Evolutionary conservation across 2,797 vertebrate species (phyloP).

Genomic region (Neopelma chrysocephalum): DNA sequence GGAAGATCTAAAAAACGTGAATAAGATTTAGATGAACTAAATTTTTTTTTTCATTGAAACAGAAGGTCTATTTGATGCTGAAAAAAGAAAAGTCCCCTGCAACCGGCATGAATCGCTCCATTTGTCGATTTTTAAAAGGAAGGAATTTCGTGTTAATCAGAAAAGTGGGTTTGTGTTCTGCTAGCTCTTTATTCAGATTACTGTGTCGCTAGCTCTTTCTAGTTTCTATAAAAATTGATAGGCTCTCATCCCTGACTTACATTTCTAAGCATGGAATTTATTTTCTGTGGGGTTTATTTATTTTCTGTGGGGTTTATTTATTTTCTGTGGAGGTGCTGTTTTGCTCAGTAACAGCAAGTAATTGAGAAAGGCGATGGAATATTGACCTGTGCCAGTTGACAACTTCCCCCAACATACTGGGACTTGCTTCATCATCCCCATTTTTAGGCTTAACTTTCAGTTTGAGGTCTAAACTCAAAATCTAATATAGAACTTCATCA

Average conservation of each 20-base stretch:
- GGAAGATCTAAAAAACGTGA: slow-evolving; percentile 93
- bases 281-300: too few species aligned
- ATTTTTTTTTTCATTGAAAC: slow-evolving; percentile 54
- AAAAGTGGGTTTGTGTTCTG: not conserved
- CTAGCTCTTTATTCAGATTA: not conserved
- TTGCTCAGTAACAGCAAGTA: not conserved
- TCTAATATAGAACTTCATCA: not conserved
- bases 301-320: not conserved
- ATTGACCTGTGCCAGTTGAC: not conserved
- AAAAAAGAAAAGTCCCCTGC: slow-evolving; percentile 27
- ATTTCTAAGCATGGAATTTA: too few species aligned
- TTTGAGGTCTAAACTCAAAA: not conserved
- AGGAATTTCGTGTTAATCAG: not conserved
- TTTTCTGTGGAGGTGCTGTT: not conserved
- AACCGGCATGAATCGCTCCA: not conserved
- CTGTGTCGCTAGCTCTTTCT: not conserved
- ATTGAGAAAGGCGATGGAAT: slow-evolving; percentile 12
- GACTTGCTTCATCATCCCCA: not conserved
- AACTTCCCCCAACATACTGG: not conserved
- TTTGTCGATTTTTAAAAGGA: not conserved
- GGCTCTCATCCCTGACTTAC: too few species aligned
- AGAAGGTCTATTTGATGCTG: slow-evolving; percentile 53
- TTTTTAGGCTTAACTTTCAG: not conserved
- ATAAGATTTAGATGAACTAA: slow-evolving; percentile 76
- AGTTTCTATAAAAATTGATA: not conserved